phyloP scores from a whole-genome alignment of 2,888 invertebrate species.

The Graphium colonna region DNA sequence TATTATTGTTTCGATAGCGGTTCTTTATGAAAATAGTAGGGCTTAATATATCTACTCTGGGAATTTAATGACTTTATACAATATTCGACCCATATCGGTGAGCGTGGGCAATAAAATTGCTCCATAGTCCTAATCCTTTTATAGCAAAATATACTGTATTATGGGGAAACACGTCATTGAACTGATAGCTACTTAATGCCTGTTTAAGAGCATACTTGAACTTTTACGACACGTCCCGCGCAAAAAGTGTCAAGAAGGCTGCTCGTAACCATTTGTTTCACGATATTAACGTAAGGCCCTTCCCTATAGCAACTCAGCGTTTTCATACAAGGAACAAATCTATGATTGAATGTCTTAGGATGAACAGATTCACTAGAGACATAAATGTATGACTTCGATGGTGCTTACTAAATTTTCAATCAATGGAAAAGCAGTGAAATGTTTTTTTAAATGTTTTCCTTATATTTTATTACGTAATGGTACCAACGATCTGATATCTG shows the following conservation, averaged over 20 bases:
- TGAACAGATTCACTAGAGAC: no score
- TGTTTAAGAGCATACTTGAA: constrained; percentile 14
- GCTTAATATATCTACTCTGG: constrained; percentile 16
- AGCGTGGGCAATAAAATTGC: constrained; percentile 21
- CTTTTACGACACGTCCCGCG: constrained; percentile 10
- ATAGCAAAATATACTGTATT: constrained; percentile 18
- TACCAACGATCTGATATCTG: no score
- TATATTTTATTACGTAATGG: no score
- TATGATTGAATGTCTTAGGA: not conserved
- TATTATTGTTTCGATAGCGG: constrained; percentile 42
- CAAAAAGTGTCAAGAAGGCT: constrained; percentile 1
- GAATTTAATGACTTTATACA: constrained; percentile 22
- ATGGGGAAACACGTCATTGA: constrained; percentile 19
- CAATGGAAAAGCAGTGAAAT: not conserved
- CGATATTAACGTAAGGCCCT: not conserved
- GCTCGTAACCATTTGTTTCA: not conserved
- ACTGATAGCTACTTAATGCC: constrained; percentile 16
- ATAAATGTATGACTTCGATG: not conserved
- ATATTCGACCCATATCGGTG: constrained; percentile 19
- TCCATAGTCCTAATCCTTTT: constrained; percentile 21
- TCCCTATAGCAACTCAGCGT: not conserved
- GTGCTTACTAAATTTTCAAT: not conserved
- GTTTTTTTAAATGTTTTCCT: not conserved
- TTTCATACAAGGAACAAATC: not conserved
- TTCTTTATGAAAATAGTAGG: constrained; percentile 34